Evolutionary conservation across 2,113 vertebrate species (phyloP), one percentile per base, ranked within the genome.

Genomic region (Australoheros scitulus): DNA sequence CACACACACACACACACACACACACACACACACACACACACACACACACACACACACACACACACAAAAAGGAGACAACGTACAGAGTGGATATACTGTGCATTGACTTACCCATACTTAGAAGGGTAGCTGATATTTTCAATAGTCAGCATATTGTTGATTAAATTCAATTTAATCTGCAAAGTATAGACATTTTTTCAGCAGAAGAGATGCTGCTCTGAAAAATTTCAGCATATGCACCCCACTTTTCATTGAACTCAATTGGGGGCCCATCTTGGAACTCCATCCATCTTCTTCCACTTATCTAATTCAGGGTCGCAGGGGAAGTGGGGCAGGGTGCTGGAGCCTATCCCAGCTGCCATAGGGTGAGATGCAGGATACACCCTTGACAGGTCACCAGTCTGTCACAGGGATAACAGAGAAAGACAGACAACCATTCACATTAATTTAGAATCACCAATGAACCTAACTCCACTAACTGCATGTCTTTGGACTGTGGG

Each of bases 11-110:
- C 57, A 17, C 55, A 3, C 70, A 34, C 47, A 68, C 68, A 55
- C 50, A 76, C 70, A 57, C 61, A 65, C 55, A 76, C 70, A 57
- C 61, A 65, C 55, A 38, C n/a, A n/a, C 41, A 77, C 38, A 58
- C 26, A 50, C 52, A 76, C 47, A 55, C 34, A 81, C 60, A 36
- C 43, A 76, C 76, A 36, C 29, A 34, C 18, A 41, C 61, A 72
- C 13, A 22, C 34, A 47, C 6, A 26, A 15, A 70, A 22, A 58
- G 18, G 24, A 1, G 24, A 15, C 34, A 24, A 76, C 6, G 50
- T 47, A 47, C 14, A 57, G 7, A 61, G 24, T 55, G 2, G 50
- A 32, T 32, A 63, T 3, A 17, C 58, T 14, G 38, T 17, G 18
- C 61, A 22, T 13, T 64, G 20, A 22, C 61, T 38, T 32, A 20